Conservation (phyloP, 2,888 invertebrate species). For the Chirona hameri region DNA sequence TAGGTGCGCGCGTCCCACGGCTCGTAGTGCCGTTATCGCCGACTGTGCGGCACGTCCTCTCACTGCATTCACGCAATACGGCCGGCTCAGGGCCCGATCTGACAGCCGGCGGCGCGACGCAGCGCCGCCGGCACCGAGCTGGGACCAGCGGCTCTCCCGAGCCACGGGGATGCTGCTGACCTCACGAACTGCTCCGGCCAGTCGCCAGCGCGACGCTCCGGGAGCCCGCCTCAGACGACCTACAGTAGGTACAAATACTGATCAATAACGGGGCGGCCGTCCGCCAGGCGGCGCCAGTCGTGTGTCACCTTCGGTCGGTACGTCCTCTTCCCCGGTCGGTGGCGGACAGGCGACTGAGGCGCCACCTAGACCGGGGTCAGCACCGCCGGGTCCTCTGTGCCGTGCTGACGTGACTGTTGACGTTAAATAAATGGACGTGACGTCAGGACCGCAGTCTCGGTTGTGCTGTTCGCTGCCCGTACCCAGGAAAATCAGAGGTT, state of each 20-base stretch:
- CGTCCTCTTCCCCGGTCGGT: background rate
- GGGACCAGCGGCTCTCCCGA: no score
- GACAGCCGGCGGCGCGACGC: background rate
- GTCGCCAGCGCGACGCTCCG: background rate
- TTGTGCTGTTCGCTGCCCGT: no score
- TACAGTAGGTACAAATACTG: background rate
- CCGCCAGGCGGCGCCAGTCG: background rate
- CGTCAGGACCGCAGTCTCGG: no score
- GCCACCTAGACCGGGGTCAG: background rate
- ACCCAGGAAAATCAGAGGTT: no score
- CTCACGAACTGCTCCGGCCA: background rate
- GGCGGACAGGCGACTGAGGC: background rate
- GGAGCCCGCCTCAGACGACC: background rate
- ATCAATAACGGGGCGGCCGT: background rate
- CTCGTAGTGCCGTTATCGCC: background rate
- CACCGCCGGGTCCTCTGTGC: background rate
- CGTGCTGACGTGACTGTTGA: background rate
- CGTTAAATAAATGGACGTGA: background rate
- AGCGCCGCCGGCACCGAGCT: background rate
- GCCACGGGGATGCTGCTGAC: no score
- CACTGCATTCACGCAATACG: background rate
- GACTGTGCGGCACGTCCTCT: background rate
- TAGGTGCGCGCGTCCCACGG: background rate
- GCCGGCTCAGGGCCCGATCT: background rate
- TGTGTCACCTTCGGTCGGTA: no score